phyloP scores from a whole-genome alignment of 2,797 vertebrate genomes.

The Cyprinodon diabolis region DNA sequence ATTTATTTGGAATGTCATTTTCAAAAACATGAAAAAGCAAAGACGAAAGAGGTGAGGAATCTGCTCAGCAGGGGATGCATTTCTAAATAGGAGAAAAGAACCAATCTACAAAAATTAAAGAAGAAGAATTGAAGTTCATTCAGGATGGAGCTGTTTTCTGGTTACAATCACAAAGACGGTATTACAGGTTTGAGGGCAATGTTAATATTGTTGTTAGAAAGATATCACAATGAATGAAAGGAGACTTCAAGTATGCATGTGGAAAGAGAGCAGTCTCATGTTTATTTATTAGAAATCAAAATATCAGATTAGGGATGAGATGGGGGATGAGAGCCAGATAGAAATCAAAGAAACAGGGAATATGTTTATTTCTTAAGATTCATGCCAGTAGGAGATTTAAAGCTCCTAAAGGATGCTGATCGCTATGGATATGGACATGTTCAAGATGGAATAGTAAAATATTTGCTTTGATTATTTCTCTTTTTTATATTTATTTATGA shows the following conservation, averaged over 20 bases:
- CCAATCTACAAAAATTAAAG: constrained; percentile 63
- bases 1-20: constrained; percentile 62
- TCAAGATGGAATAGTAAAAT: constrained; percentile 42
- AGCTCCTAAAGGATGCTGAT: constrained; percentile 52
- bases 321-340: constrained; percentile 59
- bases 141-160: neutral
- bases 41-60: constrained; percentile 29
- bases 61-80: constrained; percentile 36
- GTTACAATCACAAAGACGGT: constrained; percentile 26
- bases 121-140: constrained; percentile 30
- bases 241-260: constrained; percentile 44
- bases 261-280: constrained; percentile 59
- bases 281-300: constrained; percentile 71
- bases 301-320: constrained; percentile 43
- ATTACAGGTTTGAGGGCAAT: constrained; percentile 40
- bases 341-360: constrained; percentile 66
- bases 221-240: constrained; percentile 59
- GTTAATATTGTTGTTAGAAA: constrained; percentile 49
- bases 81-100: constrained; percentile 53
- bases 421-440: constrained; percentile 46
- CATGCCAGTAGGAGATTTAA: constrained; percentile 45
- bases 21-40: constrained; percentile 26
- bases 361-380: constrained; percentile 60
- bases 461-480: constrained; percentile 43
- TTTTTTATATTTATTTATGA: constrained; percentile 45